Evolutionary conservation across 2,113 vertebrate genomes (phyloP), one percentile per base, ranked within the genome.

Genomic region (Bos indicus): DNA sequence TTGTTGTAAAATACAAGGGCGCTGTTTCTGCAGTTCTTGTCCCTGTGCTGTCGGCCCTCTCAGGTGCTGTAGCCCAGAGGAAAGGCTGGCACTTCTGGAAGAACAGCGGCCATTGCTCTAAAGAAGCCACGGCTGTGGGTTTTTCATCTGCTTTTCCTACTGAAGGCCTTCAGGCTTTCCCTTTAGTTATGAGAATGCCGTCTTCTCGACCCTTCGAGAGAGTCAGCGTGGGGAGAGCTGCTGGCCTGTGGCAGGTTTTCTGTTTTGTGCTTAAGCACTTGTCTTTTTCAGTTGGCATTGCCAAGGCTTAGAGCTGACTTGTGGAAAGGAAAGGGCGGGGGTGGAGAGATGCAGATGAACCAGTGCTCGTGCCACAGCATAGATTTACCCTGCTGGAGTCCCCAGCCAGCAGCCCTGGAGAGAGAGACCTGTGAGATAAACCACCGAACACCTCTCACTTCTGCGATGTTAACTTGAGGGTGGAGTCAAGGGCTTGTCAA

Each of bases 401-500:
- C 14, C 10, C 14, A 59, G 26, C 40, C 6, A 12, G 74, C 2
- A 12, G 36, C 40, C 56, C 82, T 48, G 82, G 11, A 62, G 81
- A 54, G 15, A 83, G 28, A 28, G 3, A 8, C 13, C 86, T 48
- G 52, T 25, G 14, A 5, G n/a, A 9, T 26, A 57, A 26, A 85
- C 25, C 5, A 16, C 43, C 7, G 36, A 56, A 26, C 33, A 25
- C 40, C 84, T 46, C 77, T 25, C 19, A 67, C 85, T 40, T 57
- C 59, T 2, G 17, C 4, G 30, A 48, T 1, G 3, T 15, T 8
- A 2, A 57, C 12, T 48, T 10, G 94, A 40, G 16, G 2, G 2
- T n/a, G 46, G 46, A 43, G 25, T 36, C 64, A 10, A 51, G 6
- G 23, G 30, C 51, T 36, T 25, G 0, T 11, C 12, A 51, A 10